phyloP scores from a whole-genome alignment of 2,113 vertebrate species.

The Coptodon bakossiorum region DNA sequence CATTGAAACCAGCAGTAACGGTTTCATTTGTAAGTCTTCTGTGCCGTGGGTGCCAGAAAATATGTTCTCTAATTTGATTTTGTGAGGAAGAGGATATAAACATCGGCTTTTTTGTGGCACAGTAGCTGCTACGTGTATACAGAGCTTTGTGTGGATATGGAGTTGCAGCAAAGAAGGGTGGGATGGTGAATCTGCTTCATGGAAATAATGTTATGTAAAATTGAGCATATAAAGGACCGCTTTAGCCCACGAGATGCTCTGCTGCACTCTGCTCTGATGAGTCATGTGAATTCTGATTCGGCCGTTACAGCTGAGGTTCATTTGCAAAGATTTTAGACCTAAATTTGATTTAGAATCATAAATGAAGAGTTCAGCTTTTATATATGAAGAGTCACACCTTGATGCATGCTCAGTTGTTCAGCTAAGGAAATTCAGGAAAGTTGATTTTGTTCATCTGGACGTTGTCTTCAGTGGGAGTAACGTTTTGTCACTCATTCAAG shows the following conservation, averaged over 20 bases:
- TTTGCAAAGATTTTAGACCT: neutral
- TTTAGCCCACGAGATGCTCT: neutral
- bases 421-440: neutral
- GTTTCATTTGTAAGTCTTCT: neutral
- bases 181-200: neutral
- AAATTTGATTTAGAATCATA: neutral
- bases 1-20: neutral
- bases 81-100: neutral
- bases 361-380: neutral
- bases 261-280: neutral
- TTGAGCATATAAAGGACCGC: neutral
- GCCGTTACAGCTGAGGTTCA: neutral
- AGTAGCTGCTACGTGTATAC: neutral
- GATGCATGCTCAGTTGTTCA: neutral
- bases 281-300: neutral
- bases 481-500: neutral
- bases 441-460: neutral
- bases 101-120: neutral
- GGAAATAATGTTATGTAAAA: neutral
- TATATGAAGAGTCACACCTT: neutral
- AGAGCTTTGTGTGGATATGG: neutral
- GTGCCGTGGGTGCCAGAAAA: neutral
- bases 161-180: neutral
- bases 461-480: neutral
- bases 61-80: neutral